A percentile compares a stretch with the other conserved stretches of the same genome.
Evolutionary conservation across 2,888 invertebrate genomes (phyloP).

Genomic region (Platynereis dumerilii): DNA sequence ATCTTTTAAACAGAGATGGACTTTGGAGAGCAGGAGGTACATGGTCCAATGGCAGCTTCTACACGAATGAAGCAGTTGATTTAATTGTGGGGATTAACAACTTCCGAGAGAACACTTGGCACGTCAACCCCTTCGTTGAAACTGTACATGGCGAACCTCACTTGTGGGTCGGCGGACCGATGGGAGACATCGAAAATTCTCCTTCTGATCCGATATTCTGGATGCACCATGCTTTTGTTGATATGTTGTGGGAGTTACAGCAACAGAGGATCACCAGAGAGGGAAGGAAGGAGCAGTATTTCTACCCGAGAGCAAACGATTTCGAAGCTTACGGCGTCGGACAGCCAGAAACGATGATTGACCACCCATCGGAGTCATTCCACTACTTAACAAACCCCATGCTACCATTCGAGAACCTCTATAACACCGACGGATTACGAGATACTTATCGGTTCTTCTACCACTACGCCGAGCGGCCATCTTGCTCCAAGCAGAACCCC

Average conservation of each 20-base stretch:
- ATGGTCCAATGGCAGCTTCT: too few species aligned
- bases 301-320: background rate
- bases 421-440: background rate
- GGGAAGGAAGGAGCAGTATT: background rate
- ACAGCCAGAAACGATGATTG: background rate
- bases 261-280: background rate
- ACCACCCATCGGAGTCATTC: background rate
- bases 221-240: background rate
- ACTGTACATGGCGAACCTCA: background rate
- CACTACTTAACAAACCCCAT: background rate
- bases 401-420: background rate
- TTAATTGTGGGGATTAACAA: too few species aligned
- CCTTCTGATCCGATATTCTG: background rate
- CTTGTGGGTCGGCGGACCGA: background rate
- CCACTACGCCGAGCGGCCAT: background rate
- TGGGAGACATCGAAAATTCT: background rate
- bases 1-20: too few species aligned
- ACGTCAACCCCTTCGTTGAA: background rate
- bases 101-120: background rate
- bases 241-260: background rate
- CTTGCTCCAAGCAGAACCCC: constrained; percentile 2
- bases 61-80: too few species aligned
- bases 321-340: background rate
- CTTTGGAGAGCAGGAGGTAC: too few species aligned
- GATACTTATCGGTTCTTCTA: background rate